Conservation (phyloP, 2,888 invertebrate species). For the Drosophila kuntzei region DNA sequence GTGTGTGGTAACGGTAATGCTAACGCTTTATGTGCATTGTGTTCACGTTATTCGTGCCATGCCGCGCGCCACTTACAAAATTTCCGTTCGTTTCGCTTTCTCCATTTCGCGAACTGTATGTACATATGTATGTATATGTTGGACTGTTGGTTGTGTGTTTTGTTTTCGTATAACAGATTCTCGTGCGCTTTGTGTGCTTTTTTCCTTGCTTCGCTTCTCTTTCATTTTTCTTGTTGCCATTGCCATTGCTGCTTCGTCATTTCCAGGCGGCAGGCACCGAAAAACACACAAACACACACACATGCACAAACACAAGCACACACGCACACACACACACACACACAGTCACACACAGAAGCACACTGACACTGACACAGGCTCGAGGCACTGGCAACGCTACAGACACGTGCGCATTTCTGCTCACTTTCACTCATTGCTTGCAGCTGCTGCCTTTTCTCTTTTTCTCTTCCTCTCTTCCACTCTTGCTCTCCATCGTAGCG, state of each 20-base stretch:
- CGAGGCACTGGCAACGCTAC: conserved; percentile 49
- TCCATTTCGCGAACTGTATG: conserved; percentile 41
- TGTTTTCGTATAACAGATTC: conserved; percentile 79
- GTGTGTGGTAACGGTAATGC: conserved; percentile 45
- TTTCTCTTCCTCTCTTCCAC: conserved; percentile 35
- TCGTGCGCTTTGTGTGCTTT: conserved; percentile 68
- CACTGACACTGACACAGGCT: conserved; percentile 49
- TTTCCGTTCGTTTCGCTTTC: conserved; percentile 65
- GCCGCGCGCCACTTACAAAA: conserved; percentile 73
- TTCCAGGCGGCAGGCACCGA: conserved; percentile 62
- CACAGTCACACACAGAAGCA: neutral
- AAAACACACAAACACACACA: conserved; percentile 22
- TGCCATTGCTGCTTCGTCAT: conserved; percentile 76
- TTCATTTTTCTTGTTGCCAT: conserved; percentile 60
- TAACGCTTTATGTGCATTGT: conserved; percentile 71
- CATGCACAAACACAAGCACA: neutral
- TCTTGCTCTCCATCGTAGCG: conserved; percentile 27
- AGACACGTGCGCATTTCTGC: conserved; percentile 82
- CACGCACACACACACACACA: neutral
- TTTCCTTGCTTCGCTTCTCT: conserved; percentile 62
- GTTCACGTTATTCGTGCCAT: conserved; percentile 56
- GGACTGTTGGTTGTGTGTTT: conserved; percentile 36
- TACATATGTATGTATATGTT: conserved; percentile 32
- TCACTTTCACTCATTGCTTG: conserved; percentile 77
- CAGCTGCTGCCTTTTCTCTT: conserved; percentile 61